A percentile compares a stretch with the other conserved stretches of the same genome.
Evolutionary conservation across 2,888 invertebrate genomes (phyloP).

Genomic region (Taenaris catops): DNA sequence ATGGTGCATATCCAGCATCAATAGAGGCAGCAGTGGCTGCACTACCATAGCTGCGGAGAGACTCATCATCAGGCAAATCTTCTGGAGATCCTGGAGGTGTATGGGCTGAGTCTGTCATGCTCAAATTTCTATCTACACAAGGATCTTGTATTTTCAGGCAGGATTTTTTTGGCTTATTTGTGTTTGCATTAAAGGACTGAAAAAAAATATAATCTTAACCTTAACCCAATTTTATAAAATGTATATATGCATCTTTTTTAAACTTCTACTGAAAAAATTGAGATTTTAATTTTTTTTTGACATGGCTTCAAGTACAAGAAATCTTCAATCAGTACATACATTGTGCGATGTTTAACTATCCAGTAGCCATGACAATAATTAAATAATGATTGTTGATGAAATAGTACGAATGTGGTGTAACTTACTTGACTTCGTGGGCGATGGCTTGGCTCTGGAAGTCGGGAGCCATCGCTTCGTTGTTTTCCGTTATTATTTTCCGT

Average conservation of each 20-base stretch:
- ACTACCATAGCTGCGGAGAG: slow-evolving; percentile 88
- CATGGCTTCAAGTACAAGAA: too few relatives aligned
- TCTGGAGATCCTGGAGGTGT: slow-evolving; percentile 83
- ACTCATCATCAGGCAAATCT: slow-evolving; percentile 86
- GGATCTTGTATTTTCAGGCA: slow-evolving; percentile 56
- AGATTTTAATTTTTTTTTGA: too few relatives aligned
- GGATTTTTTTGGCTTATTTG: slow-evolving; percentile 57
- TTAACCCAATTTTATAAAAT: too few relatives aligned
- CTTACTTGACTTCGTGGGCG: slow-evolving; percentile 81
- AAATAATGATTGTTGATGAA: background rate
- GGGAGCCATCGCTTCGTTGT: slow-evolving; percentile 66
- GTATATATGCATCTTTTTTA: too few relatives aligned
- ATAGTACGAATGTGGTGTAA: slow-evolving; percentile 23
- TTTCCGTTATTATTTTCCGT: slow-evolving; percentile 80
- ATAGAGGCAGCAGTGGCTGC: slow-evolving; percentile 89
- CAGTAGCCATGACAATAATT: slow-evolving; percentile 16
- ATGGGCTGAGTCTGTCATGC: slow-evolving; percentile 71
- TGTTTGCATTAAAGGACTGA: slow-evolving; percentile 68
- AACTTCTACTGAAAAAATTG: too few relatives aligned
- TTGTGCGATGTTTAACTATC: background rate
- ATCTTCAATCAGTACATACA: too few relatives aligned
- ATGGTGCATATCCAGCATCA: slow-evolving; percentile 90
- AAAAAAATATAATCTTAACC: too few relatives aligned
- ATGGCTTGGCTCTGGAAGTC: slow-evolving; percentile 65
- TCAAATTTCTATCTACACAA: slow-evolving; percentile 51